Conservation (phyloP, 2,888 invertebrate species). For the Epistrophe grossulariae region DNA sequence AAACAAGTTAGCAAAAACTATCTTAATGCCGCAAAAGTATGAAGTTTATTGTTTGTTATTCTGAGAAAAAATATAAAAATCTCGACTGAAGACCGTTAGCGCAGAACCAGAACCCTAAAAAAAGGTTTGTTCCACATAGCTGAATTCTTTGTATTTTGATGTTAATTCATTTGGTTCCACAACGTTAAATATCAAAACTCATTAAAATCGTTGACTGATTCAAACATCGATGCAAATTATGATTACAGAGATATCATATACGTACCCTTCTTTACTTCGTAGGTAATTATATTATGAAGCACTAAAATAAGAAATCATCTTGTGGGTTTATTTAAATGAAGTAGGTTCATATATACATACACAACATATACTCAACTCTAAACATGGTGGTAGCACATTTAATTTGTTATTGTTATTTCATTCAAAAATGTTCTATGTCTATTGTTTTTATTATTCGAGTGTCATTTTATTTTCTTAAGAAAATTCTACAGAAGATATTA, state of each 20-base stretch:
- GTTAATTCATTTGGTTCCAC: slow-evolving; percentile 21
- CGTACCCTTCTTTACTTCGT: neutral
- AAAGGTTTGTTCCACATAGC: neutral
- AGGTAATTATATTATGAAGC: too few species aligned
- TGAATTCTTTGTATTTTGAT: neutral
- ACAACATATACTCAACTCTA: too few species aligned
- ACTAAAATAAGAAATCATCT: too few species aligned
- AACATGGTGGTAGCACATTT: too few species aligned
- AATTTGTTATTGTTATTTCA: too few species aligned
- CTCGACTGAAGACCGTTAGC: neutral
- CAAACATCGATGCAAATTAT: neutral
- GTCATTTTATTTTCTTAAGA: too few species aligned
- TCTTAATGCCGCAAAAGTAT: neutral
- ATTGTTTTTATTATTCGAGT: too few species aligned
- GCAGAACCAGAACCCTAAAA: neutral
- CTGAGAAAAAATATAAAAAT: neutral
- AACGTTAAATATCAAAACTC: slow-evolving; percentile 6
- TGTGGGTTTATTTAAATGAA: too few species aligned
- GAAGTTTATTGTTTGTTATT: neutral
- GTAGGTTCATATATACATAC: too few species aligned
- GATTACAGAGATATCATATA: neutral
- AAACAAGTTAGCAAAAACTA: neutral
- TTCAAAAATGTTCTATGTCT: too few species aligned
- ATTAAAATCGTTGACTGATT: neutral
- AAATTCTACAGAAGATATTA: too few species aligned